Conservation (phyloP, 2,797 vertebrate genomes). For the Paratrypauchen microcephalus region DNA sequence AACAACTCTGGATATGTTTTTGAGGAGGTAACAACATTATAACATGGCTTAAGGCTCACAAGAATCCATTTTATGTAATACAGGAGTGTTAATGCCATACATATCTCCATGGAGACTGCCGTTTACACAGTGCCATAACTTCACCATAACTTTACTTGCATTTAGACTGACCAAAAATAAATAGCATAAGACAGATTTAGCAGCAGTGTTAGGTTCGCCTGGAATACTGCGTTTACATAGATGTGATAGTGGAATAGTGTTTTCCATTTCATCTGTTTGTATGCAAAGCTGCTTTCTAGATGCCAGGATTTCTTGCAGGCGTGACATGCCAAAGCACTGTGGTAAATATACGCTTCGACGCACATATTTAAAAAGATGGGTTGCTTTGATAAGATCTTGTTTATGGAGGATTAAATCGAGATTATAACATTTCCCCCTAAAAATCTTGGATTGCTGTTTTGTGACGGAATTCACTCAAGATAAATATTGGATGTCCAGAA, state of each 20-base stretch:
- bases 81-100: no score
- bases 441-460: conserved; percentile 21
- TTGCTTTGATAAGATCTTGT: conserved; percentile 17
- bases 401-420: conserved; percentile 21
- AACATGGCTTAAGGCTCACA: no score
- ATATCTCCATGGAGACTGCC: no score
- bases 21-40: no score
- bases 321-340: conserved; percentile 15
- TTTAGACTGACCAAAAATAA: not conserved
- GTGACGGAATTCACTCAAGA: not conserved
- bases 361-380: conserved; percentile 38
- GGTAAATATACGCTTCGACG: conserved; percentile 32
- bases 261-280: conserved; percentile 18
- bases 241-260: not conserved
- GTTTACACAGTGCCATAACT: not conserved
- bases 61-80: no score
- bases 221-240: not conserved
- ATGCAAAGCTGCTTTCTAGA: conserved; percentile 14
- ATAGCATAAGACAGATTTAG: not conserved
- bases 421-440: conserved; percentile 26
- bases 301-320: conserved; percentile 8
- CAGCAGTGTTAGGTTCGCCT: conserved; percentile 16
- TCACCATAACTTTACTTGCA: not conserved
- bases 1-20: no score
- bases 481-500: not conserved